These are phyloP conservation scores for Spisula solida DNA, from an alignment of 2,888 invertebrate species.

Conservation along the genomic window DNA sequence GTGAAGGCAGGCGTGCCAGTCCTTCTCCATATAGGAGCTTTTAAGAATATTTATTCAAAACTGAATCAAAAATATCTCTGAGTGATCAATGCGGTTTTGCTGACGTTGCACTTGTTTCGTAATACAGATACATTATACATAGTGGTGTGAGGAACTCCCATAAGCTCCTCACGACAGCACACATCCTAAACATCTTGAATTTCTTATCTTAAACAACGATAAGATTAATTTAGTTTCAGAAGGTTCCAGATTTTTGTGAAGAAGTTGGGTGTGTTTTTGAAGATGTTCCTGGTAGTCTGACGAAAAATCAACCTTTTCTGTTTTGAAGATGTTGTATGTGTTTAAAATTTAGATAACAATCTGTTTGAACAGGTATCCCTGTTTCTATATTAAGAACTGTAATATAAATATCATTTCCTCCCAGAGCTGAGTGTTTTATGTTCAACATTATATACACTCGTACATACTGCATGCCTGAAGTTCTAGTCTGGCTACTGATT, in stretches of 20 bases:
- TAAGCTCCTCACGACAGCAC: not conserved
- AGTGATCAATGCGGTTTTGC: too few species aligned
- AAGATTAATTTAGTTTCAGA: slow-evolving; percentile 1
- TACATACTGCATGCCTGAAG: too few species aligned
- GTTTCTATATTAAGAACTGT: slow-evolving; percentile 3
- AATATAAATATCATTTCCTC: slow-evolving; percentile 22
- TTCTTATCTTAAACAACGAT: not conserved
- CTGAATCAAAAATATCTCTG: too few species aligned
- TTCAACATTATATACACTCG: not conserved
- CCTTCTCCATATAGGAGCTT: too few species aligned
- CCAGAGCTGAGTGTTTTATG: not conserved
- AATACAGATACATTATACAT: not conserved
- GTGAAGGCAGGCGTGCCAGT: too few species aligned
- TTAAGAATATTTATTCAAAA: too few species aligned
- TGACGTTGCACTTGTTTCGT: too few species aligned
- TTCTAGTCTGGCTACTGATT: too few species aligned
- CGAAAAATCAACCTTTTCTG: not conserved
- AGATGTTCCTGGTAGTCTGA: not conserved
- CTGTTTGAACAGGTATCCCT: slow-evolving; percentile 8
- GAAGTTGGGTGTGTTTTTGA: not conserved
- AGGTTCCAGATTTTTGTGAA: not conserved
- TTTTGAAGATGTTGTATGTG: not conserved
- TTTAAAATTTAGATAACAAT: not conserved
- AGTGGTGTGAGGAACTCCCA: not conserved
- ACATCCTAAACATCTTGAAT: not conserved